Conservation (phyloP, 2,113 vertebrate genomes). For the human (Homo sapiens) region GRCh38 chr15:75934001-75934500, state of each 20-base stretch:
- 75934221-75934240: not conserved
- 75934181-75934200: not conserved
- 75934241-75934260: not conserved
- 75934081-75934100: not conserved
- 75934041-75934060: not conserved
- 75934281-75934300: not conserved
- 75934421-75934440: not conserved
- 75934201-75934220: not conserved
- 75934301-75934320: not conserved
- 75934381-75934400: not conserved
- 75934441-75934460: not conserved
- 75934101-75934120: not conserved
- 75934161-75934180: not conserved
- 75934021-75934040: not conserved
- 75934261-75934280: not conserved
- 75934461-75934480: not conserved
- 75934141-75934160: not conserved
- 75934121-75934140: too few species aligned
- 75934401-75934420: not conserved
- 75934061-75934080: not conserved
- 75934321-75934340: not conserved
- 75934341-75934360: not conserved
- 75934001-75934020: not conserved
- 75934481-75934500: slow-evolving; percentile 13
- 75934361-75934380: not conserved